Evolutionary conservation across 2,888 invertebrate genomes (phyloP).

Genomic region (Ametastegia equiseti): DNA sequence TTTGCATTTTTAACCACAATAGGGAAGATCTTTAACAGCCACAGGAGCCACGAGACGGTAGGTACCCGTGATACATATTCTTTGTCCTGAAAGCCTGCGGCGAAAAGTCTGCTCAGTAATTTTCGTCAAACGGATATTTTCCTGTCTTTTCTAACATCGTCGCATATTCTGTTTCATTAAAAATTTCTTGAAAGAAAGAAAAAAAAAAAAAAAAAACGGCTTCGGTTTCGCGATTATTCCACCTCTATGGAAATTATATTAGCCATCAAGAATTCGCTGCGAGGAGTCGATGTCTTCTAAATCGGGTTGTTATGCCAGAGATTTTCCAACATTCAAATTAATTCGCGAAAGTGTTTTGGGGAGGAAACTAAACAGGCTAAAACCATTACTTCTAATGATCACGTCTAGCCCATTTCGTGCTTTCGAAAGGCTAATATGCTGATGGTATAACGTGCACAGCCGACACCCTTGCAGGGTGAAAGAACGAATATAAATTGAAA

Average conservation of each 20-base stretch:
- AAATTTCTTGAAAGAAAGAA: background rate
- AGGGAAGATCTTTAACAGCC: background rate
- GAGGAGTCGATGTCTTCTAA: background rate
- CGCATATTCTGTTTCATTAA: background rate
- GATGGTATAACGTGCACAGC: conserved; percentile 16
- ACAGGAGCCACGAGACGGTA: background rate
- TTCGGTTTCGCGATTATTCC: too few relatives aligned
- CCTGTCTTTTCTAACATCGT: background rate
- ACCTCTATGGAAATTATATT: background rate
- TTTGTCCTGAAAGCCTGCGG: conserved; percentile 4
- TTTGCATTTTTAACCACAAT: conserved; percentile 4
- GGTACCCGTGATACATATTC: background rate
- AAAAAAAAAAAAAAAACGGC: background rate
- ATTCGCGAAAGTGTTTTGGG: background rate
- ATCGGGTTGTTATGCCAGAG: background rate
- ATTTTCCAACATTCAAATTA: background rate
- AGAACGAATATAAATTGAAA: background rate
- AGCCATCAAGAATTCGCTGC: background rate
- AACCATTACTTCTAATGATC: background rate
- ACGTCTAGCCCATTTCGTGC: background rate
- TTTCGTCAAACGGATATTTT: background rate
- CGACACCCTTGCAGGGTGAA: background rate
- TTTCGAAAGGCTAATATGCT: conserved; percentile 19
- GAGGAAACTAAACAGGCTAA: background rate
- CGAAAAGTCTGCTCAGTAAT: background rate